Percentiles rank a stretch among this genome's conserved stretches.
These are phyloP conservation scores for Bradypodion ventrale DNA, from an alignment of 2,797 vertebrate species.

Conservation along the genomic window DNA sequence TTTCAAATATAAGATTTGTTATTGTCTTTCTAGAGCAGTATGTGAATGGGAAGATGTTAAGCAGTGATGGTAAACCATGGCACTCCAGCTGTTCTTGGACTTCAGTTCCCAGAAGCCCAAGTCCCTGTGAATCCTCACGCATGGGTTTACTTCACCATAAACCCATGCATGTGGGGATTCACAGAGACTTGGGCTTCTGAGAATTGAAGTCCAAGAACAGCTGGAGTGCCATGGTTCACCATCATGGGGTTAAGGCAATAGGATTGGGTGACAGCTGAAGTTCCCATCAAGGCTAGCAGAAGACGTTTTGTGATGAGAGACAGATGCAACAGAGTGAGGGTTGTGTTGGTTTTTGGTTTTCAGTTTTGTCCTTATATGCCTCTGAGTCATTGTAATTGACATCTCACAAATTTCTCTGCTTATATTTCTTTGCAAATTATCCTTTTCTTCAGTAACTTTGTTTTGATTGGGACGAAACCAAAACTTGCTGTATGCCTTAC, in stretches of 20 bases:
- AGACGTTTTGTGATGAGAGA: not conserved
- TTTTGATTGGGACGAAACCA: not conserved
- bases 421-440: not conserved
- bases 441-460: constrained; percentile 5
- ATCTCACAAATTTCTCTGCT: not conserved
- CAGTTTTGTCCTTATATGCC: not conserved
- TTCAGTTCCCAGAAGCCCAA: too few species aligned
- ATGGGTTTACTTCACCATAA: too few species aligned
- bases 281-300: not conserved
- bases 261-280: not conserved
- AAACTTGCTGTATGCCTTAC: not conserved
- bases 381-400: not conserved
- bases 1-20: not conserved
- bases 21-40: constrained; percentile 41
- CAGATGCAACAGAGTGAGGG: not conserved
- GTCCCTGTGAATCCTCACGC: too few species aligned
- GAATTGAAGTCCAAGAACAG: too few species aligned
- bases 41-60: not conserved
- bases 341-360: not conserved
- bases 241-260: not conserved
- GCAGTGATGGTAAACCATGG: too few species aligned
- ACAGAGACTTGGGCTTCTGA: too few species aligned
- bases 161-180: too few species aligned
- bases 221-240: too few species aligned
- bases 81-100: too few species aligned